A percentile compares a stretch with the other conserved stretches of the same genome.
Evolutionary conservation across 2,113 vertebrate species (phyloP).

Genomic region (Bombycilla garrulus): DNA sequence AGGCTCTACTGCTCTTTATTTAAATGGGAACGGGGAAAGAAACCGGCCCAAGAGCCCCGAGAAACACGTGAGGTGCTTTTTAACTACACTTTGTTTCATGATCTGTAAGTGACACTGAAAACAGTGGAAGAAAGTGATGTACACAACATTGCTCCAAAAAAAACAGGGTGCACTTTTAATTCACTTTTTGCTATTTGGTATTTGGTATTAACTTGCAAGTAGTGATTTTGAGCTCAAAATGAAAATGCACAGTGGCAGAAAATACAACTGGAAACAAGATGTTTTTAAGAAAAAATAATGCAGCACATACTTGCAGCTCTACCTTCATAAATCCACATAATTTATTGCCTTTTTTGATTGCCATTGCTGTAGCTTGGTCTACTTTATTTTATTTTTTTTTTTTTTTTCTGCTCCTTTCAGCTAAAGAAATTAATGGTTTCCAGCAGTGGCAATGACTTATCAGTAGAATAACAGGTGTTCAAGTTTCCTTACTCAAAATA

Average conservation of each 20-base stretch:
- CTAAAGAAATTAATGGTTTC: background rate
- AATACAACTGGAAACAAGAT: background rate
- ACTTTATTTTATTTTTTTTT: background rate
- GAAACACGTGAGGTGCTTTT: background rate
- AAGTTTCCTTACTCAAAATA: background rate
- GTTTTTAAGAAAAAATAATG: background rate
- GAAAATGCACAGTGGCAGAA: background rate
- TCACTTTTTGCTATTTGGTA: background rate
- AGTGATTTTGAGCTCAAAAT: background rate
- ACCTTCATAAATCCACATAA: background rate
- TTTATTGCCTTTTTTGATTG: background rate
- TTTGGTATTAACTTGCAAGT: background rate
- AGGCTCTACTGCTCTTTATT: background rate
- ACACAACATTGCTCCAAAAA: rapidly evolving
- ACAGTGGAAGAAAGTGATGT: background rate
- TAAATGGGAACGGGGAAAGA: background rate
- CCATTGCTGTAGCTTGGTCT: background rate
- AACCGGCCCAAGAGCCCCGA: background rate
- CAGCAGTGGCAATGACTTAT: background rate
- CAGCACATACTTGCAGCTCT: background rate
- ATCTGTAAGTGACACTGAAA: background rate
- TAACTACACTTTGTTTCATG: background rate
- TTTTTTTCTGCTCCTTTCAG: background rate
- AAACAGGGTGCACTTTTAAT: background rate
- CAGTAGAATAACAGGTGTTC: background rate